Evolutionary conservation across 2,113 vertebrate species (phyloP), one percentile per base, ranked within the genome.

Genomic region (Petromus typicus): DNA sequence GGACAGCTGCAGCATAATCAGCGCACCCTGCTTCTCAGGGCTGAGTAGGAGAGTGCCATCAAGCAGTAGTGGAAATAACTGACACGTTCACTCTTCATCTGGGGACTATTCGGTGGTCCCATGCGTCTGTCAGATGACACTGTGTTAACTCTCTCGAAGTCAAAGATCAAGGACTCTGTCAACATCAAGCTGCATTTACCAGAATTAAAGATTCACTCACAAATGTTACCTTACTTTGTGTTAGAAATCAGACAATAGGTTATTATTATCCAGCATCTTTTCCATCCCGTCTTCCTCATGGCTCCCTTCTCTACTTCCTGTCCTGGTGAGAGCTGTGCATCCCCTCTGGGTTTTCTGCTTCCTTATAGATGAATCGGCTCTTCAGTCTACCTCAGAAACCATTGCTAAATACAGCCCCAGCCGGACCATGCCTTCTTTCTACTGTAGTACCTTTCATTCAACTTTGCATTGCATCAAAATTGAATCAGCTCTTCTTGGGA

Each of bases 391-490:
- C n/a, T 82, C 12, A 67, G 91, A 14, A 23, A 22, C 12, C 25
- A 1, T 78, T 79, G 27, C 80, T 27, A 2, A 64, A 63, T 90
- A 88, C 25, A 85, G 5, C 9, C 48, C n/a, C 92, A 94, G 86
- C 3, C 40, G 51, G 86, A 43, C 54, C 37, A 63, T 7, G 66
- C 2, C 30, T 7, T 34, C 51, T 25, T 71, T 75, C 14, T 79
- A 37, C 16, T 80, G 40, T 45, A 90, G 61, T 3, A 84, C 61
- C 51, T 78, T 73, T n/a, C 86, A 75, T 25, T 95, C 93, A 97
- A 95, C 95, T 97, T 83, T 97, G 95, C 95, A 97, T 96, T 96
- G 96, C 90, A 92, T 90, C 12, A 93, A 95, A 95, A 80, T 81
- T 87, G 93, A 86, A 59, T 95, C 93, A 96, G 43, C 78, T 75